A percentile compares a stretch with the other conserved stretches of the same genome.
Evolutionary conservation across 2,113 vertebrate species (phyloP).

Genomic region (Mormyrus iriodes): DNA sequence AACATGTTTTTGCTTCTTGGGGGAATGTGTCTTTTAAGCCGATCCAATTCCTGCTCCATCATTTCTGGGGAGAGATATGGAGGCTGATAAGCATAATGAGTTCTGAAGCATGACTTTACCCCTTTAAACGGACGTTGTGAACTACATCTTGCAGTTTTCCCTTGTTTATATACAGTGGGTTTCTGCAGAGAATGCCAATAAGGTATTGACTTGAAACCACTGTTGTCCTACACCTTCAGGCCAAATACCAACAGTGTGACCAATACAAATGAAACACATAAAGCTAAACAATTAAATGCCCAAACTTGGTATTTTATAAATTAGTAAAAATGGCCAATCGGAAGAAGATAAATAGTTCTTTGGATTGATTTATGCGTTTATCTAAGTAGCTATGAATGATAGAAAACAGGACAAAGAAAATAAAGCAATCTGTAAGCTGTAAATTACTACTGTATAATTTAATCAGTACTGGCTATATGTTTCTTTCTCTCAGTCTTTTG

Average conservation of each 20-base stretch:
- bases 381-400: neutral
- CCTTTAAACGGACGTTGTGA: neutral
- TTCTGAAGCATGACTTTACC: conserved; percentile 10
- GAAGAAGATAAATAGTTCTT: neutral
- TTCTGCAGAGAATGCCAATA: conserved; percentile 33
- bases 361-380: neutral
- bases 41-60: conserved; percentile 15
- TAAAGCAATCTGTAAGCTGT: neutral
- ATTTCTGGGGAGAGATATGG: conserved; percentile 14
- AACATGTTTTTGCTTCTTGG: conserved; percentile 13
- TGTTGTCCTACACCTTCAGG: conserved; percentile 31
- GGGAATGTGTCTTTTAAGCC: conserved; percentile 14
- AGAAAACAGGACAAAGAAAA: neutral
- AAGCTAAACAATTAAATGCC: neutral
- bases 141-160: neutral
- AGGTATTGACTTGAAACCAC: conserved; percentile 31
- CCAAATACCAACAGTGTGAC: conserved; percentile 3
- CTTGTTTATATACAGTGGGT: conserved; percentile 24
- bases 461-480: neutral
- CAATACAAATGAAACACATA: neutral
- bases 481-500: neutral
- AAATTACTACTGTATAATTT: neutral
- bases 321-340: neutral
- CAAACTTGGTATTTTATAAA: no score
- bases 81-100: conserved; percentile 22